Evolutionary conservation across 2,888 invertebrate genomes (phyloP).

Genomic region (Heliconius sara): DNA sequence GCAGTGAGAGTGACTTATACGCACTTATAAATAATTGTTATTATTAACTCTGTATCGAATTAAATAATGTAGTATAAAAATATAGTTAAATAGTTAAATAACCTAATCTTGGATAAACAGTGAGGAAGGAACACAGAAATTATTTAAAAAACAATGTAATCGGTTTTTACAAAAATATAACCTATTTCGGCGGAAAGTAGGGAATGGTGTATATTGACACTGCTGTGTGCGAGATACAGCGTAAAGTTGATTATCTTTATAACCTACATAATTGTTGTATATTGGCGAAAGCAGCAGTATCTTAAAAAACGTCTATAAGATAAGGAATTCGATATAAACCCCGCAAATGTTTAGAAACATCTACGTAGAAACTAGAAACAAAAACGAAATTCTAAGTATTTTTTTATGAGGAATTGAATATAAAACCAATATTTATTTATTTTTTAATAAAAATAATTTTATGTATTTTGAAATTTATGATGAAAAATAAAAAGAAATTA

Average conservation of each 20-base stretch:
- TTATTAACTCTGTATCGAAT: neutral
- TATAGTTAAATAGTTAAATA: neutral
- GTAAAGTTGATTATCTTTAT: constrained; percentile 8
- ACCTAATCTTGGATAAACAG: neutral
- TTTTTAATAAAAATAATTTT: no score
- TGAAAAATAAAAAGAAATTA: constrained; percentile 5
- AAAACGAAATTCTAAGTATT: neutral
- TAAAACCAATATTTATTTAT: neutral
- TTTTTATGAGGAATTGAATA: neutral
- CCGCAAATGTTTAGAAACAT: constrained; percentile 51
- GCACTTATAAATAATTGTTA: neutral
- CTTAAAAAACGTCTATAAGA: constrained; percentile 53
- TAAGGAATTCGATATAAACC: constrained; percentile 50
- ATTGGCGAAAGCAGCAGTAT: constrained; percentile 52
- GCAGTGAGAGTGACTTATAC: neutral
- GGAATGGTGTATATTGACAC: no score
- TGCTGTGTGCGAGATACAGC: no score
- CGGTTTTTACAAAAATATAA: neutral
- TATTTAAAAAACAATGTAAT: neutral
- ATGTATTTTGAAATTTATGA: neutral
- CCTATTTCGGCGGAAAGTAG: no score
- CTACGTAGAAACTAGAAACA: constrained; percentile 26
- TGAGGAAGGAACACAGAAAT: neutral
- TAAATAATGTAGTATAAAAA: neutral
- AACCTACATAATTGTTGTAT: constrained; percentile 49